A percentile compares a stretch with the other conserved stretches of the same genome.
These are phyloP conservation scores for Scolopax mira DNA, from an alignment of 2,113 vertebrate genomes.

Conservation along the genomic window DNA sequence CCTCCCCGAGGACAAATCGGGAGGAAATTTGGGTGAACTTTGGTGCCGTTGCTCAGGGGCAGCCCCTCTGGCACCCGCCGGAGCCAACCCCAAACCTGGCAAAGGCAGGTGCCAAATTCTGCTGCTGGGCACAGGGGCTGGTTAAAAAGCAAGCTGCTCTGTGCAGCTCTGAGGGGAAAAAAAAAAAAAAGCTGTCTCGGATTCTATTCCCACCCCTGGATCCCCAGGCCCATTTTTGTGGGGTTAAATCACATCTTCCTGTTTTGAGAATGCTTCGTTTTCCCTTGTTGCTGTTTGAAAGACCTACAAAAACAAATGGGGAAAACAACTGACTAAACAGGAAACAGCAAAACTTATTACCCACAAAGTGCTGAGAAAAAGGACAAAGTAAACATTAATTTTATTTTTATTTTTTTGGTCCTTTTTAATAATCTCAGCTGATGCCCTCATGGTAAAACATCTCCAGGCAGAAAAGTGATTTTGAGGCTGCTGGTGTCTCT, in stretches of 20 bases:
- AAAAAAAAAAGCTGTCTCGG: not conserved
- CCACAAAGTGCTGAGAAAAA: conserved; percentile 56
- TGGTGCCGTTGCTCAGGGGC: not conserved
- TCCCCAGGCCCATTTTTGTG: conserved; percentile 58
- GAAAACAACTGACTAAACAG: conserved; percentile 69
- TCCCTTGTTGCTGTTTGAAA: conserved; percentile 56
- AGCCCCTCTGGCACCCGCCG: not conserved
- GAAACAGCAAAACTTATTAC: conserved; percentile 47
- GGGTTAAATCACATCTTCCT: conserved; percentile 69
- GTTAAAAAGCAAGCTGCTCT: not conserved
- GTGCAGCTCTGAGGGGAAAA: not conserved
- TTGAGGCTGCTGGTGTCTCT: conserved; percentile 36
- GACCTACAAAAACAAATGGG: conserved; percentile 54
- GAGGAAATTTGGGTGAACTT: not conserved
- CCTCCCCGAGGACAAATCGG: not conserved
- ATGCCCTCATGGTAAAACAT: not conserved
- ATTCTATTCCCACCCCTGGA: conserved; percentile 4
- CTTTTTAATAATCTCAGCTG: conserved; percentile 14
- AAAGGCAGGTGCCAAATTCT: not conserved
- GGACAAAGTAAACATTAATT: conserved; percentile 26
- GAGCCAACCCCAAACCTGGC: not conserved
- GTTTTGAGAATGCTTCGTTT: conserved; percentile 54
- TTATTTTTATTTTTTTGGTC: not conserved
- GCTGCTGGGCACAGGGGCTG: accelerated
- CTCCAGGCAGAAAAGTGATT: conserved; percentile 29